A percentile compares a stretch with the other conserved stretches of the same genome.
phyloP scores from a whole-genome alignment of 2,888 invertebrate genomes.

The Sclerodermus sp. region DNA sequence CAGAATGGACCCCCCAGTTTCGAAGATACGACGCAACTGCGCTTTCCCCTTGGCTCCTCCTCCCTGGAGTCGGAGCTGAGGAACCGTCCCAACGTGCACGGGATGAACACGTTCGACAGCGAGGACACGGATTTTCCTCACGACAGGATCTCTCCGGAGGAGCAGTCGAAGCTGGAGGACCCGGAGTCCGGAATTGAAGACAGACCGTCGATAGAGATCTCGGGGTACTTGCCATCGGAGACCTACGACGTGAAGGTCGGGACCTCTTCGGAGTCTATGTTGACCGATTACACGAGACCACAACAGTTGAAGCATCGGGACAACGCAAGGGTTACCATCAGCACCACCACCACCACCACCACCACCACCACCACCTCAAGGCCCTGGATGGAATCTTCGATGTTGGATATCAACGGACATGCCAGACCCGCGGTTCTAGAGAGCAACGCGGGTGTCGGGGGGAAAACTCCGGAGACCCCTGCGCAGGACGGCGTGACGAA shows the following conservation, averaged over 20 bases:
- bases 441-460: too few relatives aligned
- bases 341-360: too few relatives aligned
- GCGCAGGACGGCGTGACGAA: neutral
- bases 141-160: constrained; percentile 45
- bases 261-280: constrained; percentile 29
- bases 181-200: constrained; percentile 28
- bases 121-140: constrained; percentile 44
- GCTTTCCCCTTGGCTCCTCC: neutral
- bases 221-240: constrained; percentile 43
- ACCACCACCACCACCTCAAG: too few relatives aligned
- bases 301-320: neutral
- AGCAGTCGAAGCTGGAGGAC: constrained; percentile 44
- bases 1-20: too few relatives aligned
- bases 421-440: too few relatives aligned
- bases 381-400: too few relatives aligned
- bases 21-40: too few relatives aligned
- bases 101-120: constrained; percentile 34
- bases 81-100: constrained; percentile 19
- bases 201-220: constrained; percentile 42
- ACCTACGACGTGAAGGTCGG: constrained; percentile 45
- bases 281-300: neutral
- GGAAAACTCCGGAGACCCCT: neutral
- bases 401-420: neutral
- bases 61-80: neutral
- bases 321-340: neutral